Evolutionary conservation across 1,140 invertebrate genomes (phyloP).

Genomic region (Druon quercuslanigerum): DNA sequence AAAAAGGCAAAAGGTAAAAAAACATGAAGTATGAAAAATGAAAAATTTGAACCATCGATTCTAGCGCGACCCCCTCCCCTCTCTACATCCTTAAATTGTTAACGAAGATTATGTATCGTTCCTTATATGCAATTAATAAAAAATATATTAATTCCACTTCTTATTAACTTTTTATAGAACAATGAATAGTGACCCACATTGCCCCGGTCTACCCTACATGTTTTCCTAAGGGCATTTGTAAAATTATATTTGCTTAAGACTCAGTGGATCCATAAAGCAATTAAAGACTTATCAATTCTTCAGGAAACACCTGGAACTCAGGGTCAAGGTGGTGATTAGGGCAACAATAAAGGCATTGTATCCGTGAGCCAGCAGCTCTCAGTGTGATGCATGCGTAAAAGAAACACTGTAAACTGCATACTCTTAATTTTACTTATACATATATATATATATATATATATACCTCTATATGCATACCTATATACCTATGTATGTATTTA

Average conservation of each 20-base stretch:
- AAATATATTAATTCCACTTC: no score
- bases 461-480: no score
- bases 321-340: slow-evolving; percentile 22
- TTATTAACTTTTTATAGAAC: no score
- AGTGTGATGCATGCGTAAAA: not conserved
- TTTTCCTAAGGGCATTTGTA: not conserved
- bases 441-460: not conserved
- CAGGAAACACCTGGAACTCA: slow-evolving; percentile 29
- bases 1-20: no score
- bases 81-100: no score
- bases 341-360: slow-evolving; percentile 41
- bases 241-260: not conserved
- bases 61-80: no score
- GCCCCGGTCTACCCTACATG: not conserved
- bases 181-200: no score
- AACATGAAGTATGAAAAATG: no score
- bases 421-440: slow-evolving; percentile 2
- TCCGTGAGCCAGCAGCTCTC: slow-evolving; percentile 34
- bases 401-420: slow-evolving; percentile 25
- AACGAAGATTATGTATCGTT: no score
- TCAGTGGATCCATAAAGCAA: slow-evolving; percentile 4
- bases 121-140: no score
- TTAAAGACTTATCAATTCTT: slow-evolving; percentile 26
- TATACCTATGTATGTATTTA: not conserved
- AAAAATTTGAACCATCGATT: no score